Conservation (phyloP, 2,797 vertebrate species). For the Gymnothorax javanicus region DNA sequence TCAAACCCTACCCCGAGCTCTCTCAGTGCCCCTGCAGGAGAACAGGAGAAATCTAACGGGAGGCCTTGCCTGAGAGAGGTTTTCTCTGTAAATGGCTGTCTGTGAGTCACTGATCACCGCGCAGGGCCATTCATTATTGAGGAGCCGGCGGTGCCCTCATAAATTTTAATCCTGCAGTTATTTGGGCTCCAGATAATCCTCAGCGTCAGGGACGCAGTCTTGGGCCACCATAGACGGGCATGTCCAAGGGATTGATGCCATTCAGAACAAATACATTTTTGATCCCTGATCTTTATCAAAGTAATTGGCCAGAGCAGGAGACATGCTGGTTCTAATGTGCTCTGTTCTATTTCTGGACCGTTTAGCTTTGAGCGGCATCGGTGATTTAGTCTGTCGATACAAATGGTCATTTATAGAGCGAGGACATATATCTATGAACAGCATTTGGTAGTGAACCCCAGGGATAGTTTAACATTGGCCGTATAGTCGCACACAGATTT, state of each 20-base stretch:
- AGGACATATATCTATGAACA: not conserved
- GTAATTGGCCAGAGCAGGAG: not conserved
- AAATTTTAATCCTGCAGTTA: conserved; percentile 75
- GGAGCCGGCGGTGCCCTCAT: conserved; percentile 72
- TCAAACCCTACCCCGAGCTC: not conserved
- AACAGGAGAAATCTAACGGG: conserved; percentile 29
- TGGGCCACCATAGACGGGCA: conserved; percentile 34
- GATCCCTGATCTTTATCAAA: conserved; percentile 7
- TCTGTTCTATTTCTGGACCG: not conserved
- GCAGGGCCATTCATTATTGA: conserved; percentile 80
- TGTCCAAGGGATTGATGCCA: not conserved
- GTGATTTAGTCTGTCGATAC: not conserved
- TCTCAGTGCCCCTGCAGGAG: conserved; percentile 26
- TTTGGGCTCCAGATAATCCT: conserved; percentile 49
- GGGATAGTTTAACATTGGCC: not conserved
- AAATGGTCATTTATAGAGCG: not conserved
- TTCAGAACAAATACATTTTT: not conserved
- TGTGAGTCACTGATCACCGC: conserved; percentile 55
- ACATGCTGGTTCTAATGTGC: not conserved
- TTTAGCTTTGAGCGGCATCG: not conserved
- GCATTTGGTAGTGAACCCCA: not conserved
- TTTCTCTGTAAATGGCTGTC: conserved; percentile 53
- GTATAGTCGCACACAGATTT: not conserved
- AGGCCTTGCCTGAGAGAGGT: conserved; percentile 47
- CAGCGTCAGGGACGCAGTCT: conserved; percentile 48